Base-by-base conservation (phyloP, 2,888 invertebrate genomes). In the Julus scanicus region DNA sequence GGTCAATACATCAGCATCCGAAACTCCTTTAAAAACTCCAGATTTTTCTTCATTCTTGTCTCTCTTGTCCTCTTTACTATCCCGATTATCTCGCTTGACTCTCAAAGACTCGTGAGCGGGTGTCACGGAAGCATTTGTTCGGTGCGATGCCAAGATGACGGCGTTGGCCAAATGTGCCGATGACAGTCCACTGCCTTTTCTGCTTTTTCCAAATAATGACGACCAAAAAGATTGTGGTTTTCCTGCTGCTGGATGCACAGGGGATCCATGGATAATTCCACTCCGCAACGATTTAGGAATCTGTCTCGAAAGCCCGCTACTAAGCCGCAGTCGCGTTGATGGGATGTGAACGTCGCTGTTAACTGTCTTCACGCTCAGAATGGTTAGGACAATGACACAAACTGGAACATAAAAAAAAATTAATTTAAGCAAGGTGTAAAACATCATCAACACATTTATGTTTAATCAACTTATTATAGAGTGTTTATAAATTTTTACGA, bases 301-400 rank as follows among this genome's bases (percentile, higher is more conserved):
- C 20, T 15, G 29, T 20, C 80, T 80, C 13, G 80, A 80, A 8
- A 80, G 37, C 11, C 80, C 37, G 13, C 37, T 80, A 15, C 80
- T 13, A 2, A 80, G 4, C 37, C 80, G 3, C 37, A 80, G 20
- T 2, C 80, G 80, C 1, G 80, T 80, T 3, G 80, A 80, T 20
- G 29, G 80, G 4, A 80, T 80, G 37, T 80, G 80, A 13, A 80
- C 80, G 80, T 80, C 80, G 37, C 80, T 80, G 80, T 80, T 80
- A 13, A 80, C 80, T 2, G 11, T 80, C 80, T 29, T 37, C 80
- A 37, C 37, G 37, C 80, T 29, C 80, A 80, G 80, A 37, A 80
- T 11, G 13, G 80, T 80, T 11, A 80, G 2, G 80, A 80, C 13
- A 29, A 80, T 80, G 13, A 37, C 37, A 13, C 80, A 80, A 1